Percentiles rank a stretch among this genome's conserved stretches.
These are phyloP conservation scores for Cnemophilus loriae DNA, from an alignment of 2,113 vertebrate species.

Conservation along the genomic window DNA sequence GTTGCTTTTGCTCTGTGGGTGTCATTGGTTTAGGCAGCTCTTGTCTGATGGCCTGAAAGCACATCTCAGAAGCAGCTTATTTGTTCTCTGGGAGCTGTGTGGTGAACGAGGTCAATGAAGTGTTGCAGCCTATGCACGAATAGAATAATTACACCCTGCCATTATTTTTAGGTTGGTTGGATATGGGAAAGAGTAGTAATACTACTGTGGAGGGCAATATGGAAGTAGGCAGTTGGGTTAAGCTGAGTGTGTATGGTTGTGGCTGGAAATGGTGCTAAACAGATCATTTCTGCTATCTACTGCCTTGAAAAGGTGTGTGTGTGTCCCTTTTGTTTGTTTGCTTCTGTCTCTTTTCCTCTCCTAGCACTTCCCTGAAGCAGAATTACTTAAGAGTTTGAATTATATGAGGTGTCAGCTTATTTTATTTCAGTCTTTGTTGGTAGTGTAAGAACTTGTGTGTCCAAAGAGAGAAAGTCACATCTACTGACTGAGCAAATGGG, in stretches of 20 bases:
- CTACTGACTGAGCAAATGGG: not conserved
- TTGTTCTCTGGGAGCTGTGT: rapidly evolving
- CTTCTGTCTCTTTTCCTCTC: not conserved
- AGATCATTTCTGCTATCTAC: not conserved
- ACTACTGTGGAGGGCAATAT: not conserved
- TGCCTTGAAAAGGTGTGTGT: not conserved
- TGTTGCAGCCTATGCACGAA: not conserved
- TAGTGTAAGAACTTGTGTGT: not conserved
- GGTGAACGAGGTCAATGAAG: not conserved
- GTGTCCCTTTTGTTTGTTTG: not conserved
- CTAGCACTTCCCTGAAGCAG: not conserved
- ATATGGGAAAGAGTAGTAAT: not conserved
- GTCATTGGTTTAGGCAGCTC: not conserved
- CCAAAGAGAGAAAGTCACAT: not conserved
- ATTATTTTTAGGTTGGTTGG: not conserved
- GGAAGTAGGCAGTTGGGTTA: not conserved
- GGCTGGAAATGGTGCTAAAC: not conserved
- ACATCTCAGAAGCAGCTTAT: rapidly evolving
- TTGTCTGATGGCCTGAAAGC: not conserved
- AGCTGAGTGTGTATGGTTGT: not conserved
- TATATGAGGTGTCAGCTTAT: not conserved
- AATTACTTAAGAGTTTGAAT: not conserved
- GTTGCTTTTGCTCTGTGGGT: not conserved
- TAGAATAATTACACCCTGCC: not conserved
- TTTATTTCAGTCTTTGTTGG: not conserved